Base-by-base conservation (phyloP, 2,888 invertebrate species). In the Drosophila niveifrons region DNA sequence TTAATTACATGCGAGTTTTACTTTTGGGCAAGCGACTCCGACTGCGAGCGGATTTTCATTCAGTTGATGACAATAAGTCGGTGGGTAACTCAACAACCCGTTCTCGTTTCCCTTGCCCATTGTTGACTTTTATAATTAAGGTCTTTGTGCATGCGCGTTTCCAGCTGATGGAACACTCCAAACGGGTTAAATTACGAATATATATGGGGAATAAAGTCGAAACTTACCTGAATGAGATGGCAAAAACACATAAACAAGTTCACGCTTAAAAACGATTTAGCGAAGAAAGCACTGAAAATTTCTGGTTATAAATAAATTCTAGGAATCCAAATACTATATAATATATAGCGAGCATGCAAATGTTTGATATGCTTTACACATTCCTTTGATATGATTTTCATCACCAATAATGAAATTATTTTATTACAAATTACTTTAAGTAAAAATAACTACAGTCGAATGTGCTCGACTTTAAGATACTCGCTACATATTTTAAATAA, bases 41-140 rank as follows among this genome's bases (percentile, higher is more conserved):
- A 63, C 65, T 58, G 63, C 65, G 79, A 69, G 61, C 66, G 59
- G 67, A 68, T 75, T 78, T 78, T 66, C 66, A 66, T 63, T 17
- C 80, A 75, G 64, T 69, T 69, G 75, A 72, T 85, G 82, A 82
- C 80, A 82, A 80, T 77, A 74, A 79, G 77, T 71, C 80, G 68
- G 63, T 57, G 73, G 73, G 59, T 56, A 66, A 50, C 70, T 46
- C 66, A 13, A 36, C 36, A 23, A 52, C 36, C 39, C 39, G 11
- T 36, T 36, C 52, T 36, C 52, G 31, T 34, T 44, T 3, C 58
- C 51, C 71, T 57, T 23, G 23, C 62, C 66, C 44, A 75, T 53
- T 87, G 89, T 84, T 84, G 90, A 88, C 88, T 90, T 88, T 90
- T 90, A 88, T 90, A 90, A 89, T 89, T 89, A 90, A 89, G 90